A percentile compares a stretch with the other conserved stretches of the same genome.
These are phyloP conservation scores for Xiphophorus hellerii DNA, from an alignment of 2,113 vertebrate genomes.

Conservation along the genomic window DNA sequence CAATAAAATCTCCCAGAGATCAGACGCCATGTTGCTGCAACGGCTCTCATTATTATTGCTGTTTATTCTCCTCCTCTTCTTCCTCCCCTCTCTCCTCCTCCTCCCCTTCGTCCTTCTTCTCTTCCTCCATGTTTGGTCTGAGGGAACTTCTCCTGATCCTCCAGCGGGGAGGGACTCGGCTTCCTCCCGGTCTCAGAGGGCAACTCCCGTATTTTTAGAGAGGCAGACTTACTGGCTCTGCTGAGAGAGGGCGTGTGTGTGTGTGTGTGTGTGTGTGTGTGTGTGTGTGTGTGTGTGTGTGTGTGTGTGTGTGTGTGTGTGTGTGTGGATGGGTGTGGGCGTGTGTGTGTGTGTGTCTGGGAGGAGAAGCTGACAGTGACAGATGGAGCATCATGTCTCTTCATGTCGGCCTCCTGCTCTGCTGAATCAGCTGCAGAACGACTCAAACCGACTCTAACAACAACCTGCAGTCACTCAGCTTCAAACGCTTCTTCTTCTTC, in stretches of 20 bases:
- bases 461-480: not conserved
- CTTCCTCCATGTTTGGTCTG: constrained; percentile 67
- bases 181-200: constrained; percentile 37
- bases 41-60: not conserved
- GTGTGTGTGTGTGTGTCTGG: constrained; percentile 1
- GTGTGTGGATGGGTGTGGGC: constrained; percentile 1
- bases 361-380: constrained; percentile 26
- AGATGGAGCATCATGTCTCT: constrained; percentile 54
- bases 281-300: not conserved
- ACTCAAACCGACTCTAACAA: not conserved
- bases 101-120: constrained; percentile 24
- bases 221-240: constrained; percentile 42
- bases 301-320: not conserved
- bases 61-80: constrained; percentile 31
- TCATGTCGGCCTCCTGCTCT: constrained; percentile 36
- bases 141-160: constrained; percentile 48
- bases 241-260: constrained; percentile 31
- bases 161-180: constrained; percentile 48
- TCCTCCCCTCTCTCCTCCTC: constrained; percentile 10
- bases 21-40: not conserved
- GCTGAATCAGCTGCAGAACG: constrained; percentile 25
- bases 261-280: not conserved
- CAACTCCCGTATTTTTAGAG: constrained; percentile 64
- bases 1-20: not conserved
- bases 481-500: too few relatives aligned